A percentile compares a stretch with the other conserved stretches of the same genome.
Evolutionary conservation across 2,888 invertebrate genomes (phyloP).

Genomic region (Palloptera scutellata): DNA sequence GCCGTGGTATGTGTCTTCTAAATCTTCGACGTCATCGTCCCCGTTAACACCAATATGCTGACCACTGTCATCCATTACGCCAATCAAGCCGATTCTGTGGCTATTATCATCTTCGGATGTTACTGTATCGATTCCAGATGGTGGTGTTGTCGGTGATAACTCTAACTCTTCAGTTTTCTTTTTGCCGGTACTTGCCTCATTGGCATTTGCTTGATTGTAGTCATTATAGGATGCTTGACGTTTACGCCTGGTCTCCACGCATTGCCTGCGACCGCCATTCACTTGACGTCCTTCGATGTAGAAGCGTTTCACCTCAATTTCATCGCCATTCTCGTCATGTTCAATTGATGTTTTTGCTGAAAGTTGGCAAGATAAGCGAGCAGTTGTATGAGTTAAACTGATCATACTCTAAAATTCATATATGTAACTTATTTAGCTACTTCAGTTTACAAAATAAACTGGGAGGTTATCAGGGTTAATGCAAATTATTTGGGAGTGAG

Average conservation of each 20-base stretch:
- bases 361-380: conserved; percentile 6
- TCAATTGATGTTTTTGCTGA: conserved; percentile 50
- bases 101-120: conserved; percentile 14
- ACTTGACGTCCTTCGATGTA: conserved; percentile 54
- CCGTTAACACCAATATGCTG: not conserved
- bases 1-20: conserved; percentile 14
- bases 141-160: conserved; percentile 5
- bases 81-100: conserved; percentile 10
- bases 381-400: not conserved
- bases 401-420: too few species aligned
- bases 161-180: conserved; percentile 21
- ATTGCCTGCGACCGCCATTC: conserved; percentile 49
- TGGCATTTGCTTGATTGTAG: conserved; percentile 16
- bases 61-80: not conserved
- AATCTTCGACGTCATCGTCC: conserved; percentile 15
- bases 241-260: conserved; percentile 53
- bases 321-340: conserved; percentile 55
- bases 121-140: conserved; percentile 17
- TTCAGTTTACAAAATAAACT: too few species aligned
- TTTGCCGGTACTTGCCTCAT: conserved; percentile 8
- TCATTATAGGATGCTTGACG: conserved; percentile 37
- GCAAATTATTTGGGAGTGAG: too few species aligned
- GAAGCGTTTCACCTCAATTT: conserved; percentile 55
- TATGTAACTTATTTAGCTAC: not conserved
- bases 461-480: too few species aligned